Evolutionary conservation across 2,113 vertebrate species (phyloP), one percentile per base, ranked within the genome.

Genomic region (Illadopsis cleaveri): DNA sequence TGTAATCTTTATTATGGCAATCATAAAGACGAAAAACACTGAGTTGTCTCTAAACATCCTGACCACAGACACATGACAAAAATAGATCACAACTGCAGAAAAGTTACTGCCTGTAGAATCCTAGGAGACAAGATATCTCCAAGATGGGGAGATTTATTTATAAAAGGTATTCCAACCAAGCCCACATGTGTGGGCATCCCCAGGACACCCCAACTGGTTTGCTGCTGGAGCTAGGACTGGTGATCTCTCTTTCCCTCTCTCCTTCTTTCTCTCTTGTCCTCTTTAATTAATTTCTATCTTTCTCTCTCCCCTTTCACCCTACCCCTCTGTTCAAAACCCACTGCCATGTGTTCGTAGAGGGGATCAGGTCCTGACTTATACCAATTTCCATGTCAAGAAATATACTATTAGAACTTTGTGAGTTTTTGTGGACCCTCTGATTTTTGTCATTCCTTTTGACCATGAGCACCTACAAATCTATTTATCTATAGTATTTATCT

Each of bases 121-220:
- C n/a, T 60, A 45, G 23, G 23, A 60, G 20, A 53, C 19, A 38
- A 45, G 18, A 28, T 11, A 28, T 24, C 33, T 66, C 15, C 38
- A 51, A 4, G 28, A 50, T 11, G 6, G 5, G 19, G 8, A 38
- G 14, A 45, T 81, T 33, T 66, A 66, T 51, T n/a, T 58, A 5
- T n/a, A 58, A 89, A 51, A 66, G 19, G 13, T n/a, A 66, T 37
- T 35, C 13, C 28, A 37, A 45, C 16, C 19, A 51, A 68, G 28
- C 16, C n/a, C 12, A n/a, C 0, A 0, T n/a, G 23, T 50, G 23
- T 33, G 12, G 37, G 20, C 12, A n/a, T 11, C 12, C 45, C 33
- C 19, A 60, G 23, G 45, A 75, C 33, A 82, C 3, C 7, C 16
- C 16, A 47, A 19, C 20, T 53, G 51, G 27, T 57, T 4, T 1